Conservation (phyloP, 2,797 vertebrate genomes). For the Protonibea diacanthus region DNA sequence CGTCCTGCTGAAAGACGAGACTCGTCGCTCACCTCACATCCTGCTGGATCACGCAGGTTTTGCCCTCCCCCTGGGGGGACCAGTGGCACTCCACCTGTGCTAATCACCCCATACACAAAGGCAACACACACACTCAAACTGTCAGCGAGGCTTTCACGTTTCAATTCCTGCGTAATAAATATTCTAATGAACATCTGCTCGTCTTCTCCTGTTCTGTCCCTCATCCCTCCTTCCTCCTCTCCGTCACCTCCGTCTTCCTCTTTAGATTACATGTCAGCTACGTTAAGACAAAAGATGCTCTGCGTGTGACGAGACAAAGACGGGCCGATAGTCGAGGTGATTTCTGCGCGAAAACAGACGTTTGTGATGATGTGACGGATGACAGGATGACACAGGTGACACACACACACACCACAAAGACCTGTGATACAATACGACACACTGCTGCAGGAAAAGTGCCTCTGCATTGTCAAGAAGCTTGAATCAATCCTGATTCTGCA, state of each 20-base stretch:
- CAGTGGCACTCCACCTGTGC: slow-evolving; percentile 43
- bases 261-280: slow-evolving; percentile 16
- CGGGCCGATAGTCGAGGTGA: not conserved
- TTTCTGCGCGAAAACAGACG: not conserved
- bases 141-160: slow-evolving; percentile 57
- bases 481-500: not conserved
- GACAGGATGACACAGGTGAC: slow-evolving; percentile 11
- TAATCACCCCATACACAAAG: slow-evolving; percentile 44
- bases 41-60: not conserved
- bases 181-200: slow-evolving; percentile 80
- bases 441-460: not conserved
- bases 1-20: slow-evolving; percentile 29
- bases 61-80: slow-evolving; percentile 29
- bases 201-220: not conserved
- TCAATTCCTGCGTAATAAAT: slow-evolving; percentile 76
- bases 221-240: not conserved
- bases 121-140: slow-evolving; percentile 17
- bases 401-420: not conserved
- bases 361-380: not conserved
- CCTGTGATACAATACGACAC: not conserved
- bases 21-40: not conserved
- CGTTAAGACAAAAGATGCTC: slow-evolving; percentile 31
- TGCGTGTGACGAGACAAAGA: slow-evolving; percentile 25
- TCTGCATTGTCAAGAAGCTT: not conserved
- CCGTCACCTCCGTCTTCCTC: not conserved